Conservation (phyloP, 2,113 vertebrate genomes). For the Dipodomys stephensi region DNA sequence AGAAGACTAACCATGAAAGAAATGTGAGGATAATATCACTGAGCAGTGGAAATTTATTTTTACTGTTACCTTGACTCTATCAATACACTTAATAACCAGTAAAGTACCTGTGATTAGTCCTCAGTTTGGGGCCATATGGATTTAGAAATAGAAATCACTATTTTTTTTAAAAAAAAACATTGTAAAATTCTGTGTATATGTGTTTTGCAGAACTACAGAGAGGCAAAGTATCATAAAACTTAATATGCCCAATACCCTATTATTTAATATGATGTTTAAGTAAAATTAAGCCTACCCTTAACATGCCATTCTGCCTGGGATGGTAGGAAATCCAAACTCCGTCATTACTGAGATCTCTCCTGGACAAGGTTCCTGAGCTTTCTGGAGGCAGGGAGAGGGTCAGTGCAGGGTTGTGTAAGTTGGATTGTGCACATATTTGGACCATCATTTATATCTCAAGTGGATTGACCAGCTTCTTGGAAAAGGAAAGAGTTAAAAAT, state of each 20-base stretch:
- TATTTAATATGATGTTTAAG: background rate
- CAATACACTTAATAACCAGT: background rate
- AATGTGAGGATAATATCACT: background rate
- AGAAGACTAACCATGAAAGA: conserved; percentile 8
- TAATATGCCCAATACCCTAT: background rate
- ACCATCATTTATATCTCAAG: conserved; percentile 66
- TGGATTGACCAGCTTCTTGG: conserved; percentile 66
- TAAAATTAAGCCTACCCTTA: conserved; percentile 33
- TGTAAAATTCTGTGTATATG: background rate
- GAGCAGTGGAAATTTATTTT: background rate
- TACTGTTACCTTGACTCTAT: no score
- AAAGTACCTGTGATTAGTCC: background rate
- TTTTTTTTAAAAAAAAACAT: conserved; percentile 3
- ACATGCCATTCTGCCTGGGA: background rate
- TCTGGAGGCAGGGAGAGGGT: background rate
- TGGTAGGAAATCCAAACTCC: background rate
- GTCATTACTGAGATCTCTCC: background rate
- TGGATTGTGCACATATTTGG: conserved; percentile 28
- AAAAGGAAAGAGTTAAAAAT: conserved; percentile 25
- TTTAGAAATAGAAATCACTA: background rate
- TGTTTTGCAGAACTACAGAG: background rate
- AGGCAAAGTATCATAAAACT: background rate
- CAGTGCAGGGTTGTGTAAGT: conserved; percentile 2
- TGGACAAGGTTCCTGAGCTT: background rate
- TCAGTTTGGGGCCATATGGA: background rate